A percentile compares a stretch with the other conserved stretches of the same genome.
Conservation (phyloP, 2,888 invertebrate genomes). For the Tenthredo notha region DNA sequence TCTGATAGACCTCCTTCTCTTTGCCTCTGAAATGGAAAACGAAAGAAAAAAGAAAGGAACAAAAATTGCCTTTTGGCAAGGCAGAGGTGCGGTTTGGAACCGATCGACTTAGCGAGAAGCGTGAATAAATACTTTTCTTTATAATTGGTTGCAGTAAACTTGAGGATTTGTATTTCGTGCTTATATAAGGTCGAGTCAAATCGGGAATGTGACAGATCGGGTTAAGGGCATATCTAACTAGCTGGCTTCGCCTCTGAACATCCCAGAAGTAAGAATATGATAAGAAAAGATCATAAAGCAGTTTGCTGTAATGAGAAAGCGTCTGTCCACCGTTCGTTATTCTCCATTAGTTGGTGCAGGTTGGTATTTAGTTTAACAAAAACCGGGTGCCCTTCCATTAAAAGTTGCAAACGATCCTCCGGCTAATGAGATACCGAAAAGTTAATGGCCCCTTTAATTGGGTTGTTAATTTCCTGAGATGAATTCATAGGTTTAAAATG, state of each 20-base stretch:
- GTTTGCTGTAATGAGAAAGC: conserved; percentile 62
- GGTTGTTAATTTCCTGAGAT: conserved; percentile 75
- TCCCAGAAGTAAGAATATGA: conserved; percentile 43
- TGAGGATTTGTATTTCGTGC: neutral
- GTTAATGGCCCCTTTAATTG: conserved; percentile 76
- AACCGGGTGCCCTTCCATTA: conserved; percentile 54
- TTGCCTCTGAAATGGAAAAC: no score
- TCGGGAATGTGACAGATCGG: conserved; percentile 29
- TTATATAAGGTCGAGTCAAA: conserved; percentile 2
- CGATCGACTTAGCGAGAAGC: neutral
- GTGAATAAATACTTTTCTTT: neutral
- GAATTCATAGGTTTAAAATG: conserved; percentile 76
- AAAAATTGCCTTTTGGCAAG: neutral
- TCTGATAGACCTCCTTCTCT: neutral
- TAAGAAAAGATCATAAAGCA: conserved; percentile 61
- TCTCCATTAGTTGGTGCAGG: conserved; percentile 46
- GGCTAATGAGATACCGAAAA: conserved; percentile 74
- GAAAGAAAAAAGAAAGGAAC: neutral
- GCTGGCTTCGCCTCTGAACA: neutral
- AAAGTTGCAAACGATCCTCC: conserved; percentile 68
- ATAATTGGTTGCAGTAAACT: neutral
- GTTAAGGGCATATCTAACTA: conserved; percentile 45
- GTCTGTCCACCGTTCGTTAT: neutral
- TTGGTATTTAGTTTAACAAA: conserved; percentile 18
- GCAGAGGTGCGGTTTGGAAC: neutral